Conservation (phyloP, 2,113 vertebrate genomes). For the Pygoscelis antarcticus region DNA sequence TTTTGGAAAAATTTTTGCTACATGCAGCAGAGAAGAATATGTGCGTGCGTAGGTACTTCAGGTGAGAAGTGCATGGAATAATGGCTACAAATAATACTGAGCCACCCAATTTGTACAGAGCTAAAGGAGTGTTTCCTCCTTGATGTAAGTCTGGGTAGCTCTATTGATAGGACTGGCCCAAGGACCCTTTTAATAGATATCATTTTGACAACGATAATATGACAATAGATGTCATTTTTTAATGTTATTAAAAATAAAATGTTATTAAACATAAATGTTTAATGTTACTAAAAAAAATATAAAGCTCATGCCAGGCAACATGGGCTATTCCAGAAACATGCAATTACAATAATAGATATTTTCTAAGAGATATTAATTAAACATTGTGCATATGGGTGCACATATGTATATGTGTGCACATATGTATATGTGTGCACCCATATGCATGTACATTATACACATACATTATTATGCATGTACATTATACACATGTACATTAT, state of each 20-base stretch:
- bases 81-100: background rate
- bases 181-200: background rate
- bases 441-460: background rate
- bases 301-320: background rate
- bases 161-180: background rate
- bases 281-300: too few relatives aligned
- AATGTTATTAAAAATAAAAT: background rate
- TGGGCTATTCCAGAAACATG: background rate
- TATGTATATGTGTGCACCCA: too few relatives aligned
- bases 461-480: too few relatives aligned
- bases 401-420: too few relatives aligned
- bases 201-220: too few relatives aligned
- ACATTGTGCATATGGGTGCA: background rate
- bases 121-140: background rate
- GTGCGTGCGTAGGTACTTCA: background rate
- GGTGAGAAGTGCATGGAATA: background rate
- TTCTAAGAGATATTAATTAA: background rate
- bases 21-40: background rate
- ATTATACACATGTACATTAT: background rate
- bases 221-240: background rate
- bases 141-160: background rate
- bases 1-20: background rate
- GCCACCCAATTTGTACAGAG: background rate
- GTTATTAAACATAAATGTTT: too few relatives aligned
- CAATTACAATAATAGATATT: background rate